Evolutionary conservation across 2,113 vertebrate species (phyloP), one percentile per base, ranked within the genome.

Genomic region (Tragulus kanchil): DNA sequence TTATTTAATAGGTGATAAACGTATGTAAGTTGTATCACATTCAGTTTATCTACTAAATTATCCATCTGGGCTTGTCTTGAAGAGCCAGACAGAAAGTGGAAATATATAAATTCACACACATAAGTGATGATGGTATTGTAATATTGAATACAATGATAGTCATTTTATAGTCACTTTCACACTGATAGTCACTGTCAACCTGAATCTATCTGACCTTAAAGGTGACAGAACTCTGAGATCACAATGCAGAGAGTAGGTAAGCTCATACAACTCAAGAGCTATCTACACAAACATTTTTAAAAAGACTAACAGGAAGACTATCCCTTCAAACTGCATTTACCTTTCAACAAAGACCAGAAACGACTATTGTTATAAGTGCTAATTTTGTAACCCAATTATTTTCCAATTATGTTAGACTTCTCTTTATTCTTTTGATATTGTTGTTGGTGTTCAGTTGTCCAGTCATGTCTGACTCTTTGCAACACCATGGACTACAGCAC

Each of bases 281-380:
- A 45, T 8, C 23, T 61, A 31, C 0, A 61, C 9, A 83, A 26
- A 85, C 42, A 54, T 87, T 73, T 69, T 45, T 75, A 61, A 77
- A 14, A 69, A 58, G 8, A 56, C 12, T 7, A 11, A 23, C 50
- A 56, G 0, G 7, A 28, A 69, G 58, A 93, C 8, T 6, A 67
- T 7, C 3, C 2, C 67, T 95, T 79, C 25, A 54, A 85, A 94
- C 6, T 87, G 25, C 45, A 52, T n/a, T 45, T 62, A 19, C 14
- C 31, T 86, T 91, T 89, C 54, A 75, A 31, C 50, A n/a, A 96
- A 86, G 48, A 71, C 16, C 26, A 88, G 36, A 91, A 90, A 89
- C 3, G 87, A 67, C 12, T 65, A 69, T 8, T 52, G 25, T n/a
- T 67, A 36, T 25, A 65, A 61, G 64, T 50, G 26, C 79, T 58